phyloP scores from a whole-genome alignment of 2,888 invertebrate genomes.

The Dryomyza anilis region DNA sequence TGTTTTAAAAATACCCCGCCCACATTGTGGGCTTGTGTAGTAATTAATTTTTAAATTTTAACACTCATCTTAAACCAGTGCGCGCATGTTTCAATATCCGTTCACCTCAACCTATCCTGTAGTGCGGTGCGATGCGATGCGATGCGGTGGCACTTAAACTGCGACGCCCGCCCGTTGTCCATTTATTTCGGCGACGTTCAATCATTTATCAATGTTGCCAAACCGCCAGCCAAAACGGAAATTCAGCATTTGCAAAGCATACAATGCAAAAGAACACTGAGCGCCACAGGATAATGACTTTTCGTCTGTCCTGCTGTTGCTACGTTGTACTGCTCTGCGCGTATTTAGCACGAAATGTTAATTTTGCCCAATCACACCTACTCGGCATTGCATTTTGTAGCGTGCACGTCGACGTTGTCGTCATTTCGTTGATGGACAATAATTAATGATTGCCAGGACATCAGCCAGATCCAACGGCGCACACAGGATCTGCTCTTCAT shows the following conservation, averaged over 20 bases:
- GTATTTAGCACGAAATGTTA: conserved; percentile 26
- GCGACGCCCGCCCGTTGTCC: conserved; percentile 19
- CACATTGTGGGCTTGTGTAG: conserved; percentile 12
- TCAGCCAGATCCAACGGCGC: too few species aligned
- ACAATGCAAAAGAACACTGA: background rate
- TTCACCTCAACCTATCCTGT: too few species aligned
- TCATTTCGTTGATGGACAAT: conserved; percentile 11
- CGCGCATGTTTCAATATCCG: too few species aligned
- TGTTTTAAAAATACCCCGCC: too few species aligned
- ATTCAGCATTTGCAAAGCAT: conserved; percentile 18
- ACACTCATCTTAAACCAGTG: background rate
- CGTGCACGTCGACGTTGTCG: background rate
- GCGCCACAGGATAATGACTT: conserved; percentile 21
- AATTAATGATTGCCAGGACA: conserved; percentile 30
- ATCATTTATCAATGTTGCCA: conserved; percentile 33
- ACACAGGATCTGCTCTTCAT: conserved; percentile 21
- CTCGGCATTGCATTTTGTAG: conserved; percentile 3
- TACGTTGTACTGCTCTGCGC: background rate
- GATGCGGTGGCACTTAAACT: too few species aligned
- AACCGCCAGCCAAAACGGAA: conserved; percentile 6
- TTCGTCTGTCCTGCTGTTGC: too few species aligned
- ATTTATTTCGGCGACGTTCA: conserved; percentile 29
- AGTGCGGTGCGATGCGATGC: too few species aligned
- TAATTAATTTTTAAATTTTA: conserved; percentile 20
- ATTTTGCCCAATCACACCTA: conserved; percentile 32